These are phyloP conservation scores for Sebastiscus albofasciatus DNA, from an alignment of 2,797 vertebrate genomes.

Conservation along the genomic window DNA sequence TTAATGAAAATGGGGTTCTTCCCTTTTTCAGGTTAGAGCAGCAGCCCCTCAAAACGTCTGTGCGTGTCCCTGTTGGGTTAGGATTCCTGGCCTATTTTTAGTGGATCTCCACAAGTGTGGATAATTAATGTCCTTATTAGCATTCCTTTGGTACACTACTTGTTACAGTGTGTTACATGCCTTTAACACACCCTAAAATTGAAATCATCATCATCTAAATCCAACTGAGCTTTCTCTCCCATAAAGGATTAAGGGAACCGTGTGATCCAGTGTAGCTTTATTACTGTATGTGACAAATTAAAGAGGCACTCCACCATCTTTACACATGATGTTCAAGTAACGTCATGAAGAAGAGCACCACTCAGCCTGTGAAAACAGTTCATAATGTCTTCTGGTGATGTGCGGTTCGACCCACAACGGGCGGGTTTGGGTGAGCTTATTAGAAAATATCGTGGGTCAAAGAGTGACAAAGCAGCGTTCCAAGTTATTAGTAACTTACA, in stretches of 20 bases:
- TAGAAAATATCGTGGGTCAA: too few species aligned
- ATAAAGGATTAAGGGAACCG: neutral
- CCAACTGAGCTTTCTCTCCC: neutral
- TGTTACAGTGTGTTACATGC: neutral
- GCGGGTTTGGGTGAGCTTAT: too few species aligned
- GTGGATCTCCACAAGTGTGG: neutral
- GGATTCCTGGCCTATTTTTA: neutral
- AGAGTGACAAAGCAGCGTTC: too few species aligned
- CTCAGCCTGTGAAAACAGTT: neutral
- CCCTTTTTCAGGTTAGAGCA: neutral
- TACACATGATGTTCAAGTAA: neutral
- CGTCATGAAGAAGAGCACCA: neutral
- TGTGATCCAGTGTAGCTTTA: neutral
- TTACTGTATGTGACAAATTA: neutral
- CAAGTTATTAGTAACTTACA: too few species aligned
- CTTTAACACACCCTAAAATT: neutral
- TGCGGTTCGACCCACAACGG: too few species aligned
- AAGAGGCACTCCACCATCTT: neutral
- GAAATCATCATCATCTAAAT: neutral
- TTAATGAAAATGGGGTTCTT: neutral
- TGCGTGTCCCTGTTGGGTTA: neutral
- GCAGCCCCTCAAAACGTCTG: neutral
- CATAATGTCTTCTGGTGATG: neutral
- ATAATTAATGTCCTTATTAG: conserved; percentile 1
- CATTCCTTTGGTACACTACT: neutral